Base-by-base conservation (phyloP, 2,888 invertebrate genomes). In the Arge pagana region DNA sequence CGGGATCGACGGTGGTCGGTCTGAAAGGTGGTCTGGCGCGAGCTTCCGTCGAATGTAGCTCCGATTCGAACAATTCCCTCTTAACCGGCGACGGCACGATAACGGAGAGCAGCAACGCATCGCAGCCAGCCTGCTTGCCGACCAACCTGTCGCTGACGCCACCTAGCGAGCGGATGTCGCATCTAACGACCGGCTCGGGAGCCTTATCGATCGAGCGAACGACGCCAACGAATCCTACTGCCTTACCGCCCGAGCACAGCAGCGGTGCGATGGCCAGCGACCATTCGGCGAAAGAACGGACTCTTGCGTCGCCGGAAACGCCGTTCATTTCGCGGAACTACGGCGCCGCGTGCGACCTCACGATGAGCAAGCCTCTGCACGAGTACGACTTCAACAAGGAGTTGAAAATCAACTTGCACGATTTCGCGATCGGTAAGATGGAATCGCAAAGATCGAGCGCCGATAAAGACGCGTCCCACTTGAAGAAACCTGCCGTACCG, bases 1-100 rank as follows among this genome's bases (percentile, higher is more conserved):
- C 54, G 51, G 36, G 56, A 50, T 33, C 45, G 6, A 23, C 33
- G 3, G 31, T 33, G 53, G 35, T 57, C 54, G 41, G 57, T 48
- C 18, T 55, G 48, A 26, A 57, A 54, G 26, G 24, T 54, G 11
- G 53, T 58, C 49, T 39, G n/a, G 40, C 26, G 30, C 45, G 45
- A 10, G 24, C 45, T 3, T 55, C 58, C 6, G 62, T 59, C 39
- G 66, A 66, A 43, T 59, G 60, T 13, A 66, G 66, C 48, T 66
- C 66, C 23, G 66, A 66, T 36, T 66, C 66, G 26, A 66, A 64
- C 51, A 64, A 64, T 40, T 66, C 66, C 8, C 49, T 66, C 41
- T 45, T 64, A 18, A 59, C 64, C 24, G 65, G 64, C 57, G 66
- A 65, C 31, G 52, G 52, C 1, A 64, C 65, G 16, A 60, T 62